A percentile compares a stretch with the other conserved stretches of the same genome.
These are phyloP conservation scores for Atractosteus spatula DNA, from an alignment of 2,113 vertebrate species.

Conservation along the genomic window DNA sequence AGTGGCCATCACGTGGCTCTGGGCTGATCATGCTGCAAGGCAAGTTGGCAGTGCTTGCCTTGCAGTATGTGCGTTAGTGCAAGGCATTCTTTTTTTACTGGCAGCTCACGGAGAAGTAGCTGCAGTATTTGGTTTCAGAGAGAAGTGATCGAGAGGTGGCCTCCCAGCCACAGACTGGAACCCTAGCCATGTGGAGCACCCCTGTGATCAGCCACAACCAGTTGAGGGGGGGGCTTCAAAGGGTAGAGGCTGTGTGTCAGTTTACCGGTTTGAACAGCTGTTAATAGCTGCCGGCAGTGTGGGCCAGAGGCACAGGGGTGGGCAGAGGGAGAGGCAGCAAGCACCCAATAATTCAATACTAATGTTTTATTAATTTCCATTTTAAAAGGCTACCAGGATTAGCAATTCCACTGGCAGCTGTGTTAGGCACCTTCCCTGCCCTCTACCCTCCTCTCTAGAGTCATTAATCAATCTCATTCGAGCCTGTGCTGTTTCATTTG, in stretches of 20 bases:
- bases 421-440: constrained; percentile 34
- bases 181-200: constrained; percentile 23
- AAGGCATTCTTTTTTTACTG: background rate
- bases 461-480: constrained; percentile 57
- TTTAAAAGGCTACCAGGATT: constrained; percentile 55
- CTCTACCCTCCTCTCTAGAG: constrained; percentile 51
- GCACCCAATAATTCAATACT: constrained; percentile 57
- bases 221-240: constrained; percentile 46
- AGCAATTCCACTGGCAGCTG: constrained; percentile 67
- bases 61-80: background rate
- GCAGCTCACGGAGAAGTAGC: background rate
- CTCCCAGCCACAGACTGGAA: constrained; percentile 27
- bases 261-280: constrained; percentile 53
- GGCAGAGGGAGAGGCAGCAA: constrained; percentile 42
- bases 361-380: constrained; percentile 76
- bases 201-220: constrained; percentile 50
- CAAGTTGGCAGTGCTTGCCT: background rate
- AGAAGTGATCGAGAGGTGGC: background rate
- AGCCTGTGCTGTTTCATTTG: constrained; percentile 50
- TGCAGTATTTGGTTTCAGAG: background rate
- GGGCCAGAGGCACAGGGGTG: constrained; percentile 44
- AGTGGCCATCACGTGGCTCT: too few relatives aligned
- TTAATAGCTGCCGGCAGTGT: constrained; percentile 36
- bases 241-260: constrained; percentile 31
- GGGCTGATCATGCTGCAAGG: too few relatives aligned